A percentile compares a stretch with the other conserved stretches of the same genome.
Conservation (phyloP, 2,113 vertebrate genomes). For the Macroglossus sobrinus region DNA sequence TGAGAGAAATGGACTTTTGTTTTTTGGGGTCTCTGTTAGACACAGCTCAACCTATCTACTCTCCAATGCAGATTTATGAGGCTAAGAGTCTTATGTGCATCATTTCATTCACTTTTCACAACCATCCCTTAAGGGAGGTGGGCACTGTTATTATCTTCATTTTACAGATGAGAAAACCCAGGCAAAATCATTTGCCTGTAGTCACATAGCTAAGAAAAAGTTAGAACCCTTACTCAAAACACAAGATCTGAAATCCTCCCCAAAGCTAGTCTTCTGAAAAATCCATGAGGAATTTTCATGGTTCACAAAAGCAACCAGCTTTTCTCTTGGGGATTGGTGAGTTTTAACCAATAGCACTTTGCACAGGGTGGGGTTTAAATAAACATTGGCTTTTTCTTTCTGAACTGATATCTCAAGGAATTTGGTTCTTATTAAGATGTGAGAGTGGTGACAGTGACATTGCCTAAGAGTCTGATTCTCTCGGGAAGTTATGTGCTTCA, state of each 20-base stretch:
- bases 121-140: rapidly evolving
- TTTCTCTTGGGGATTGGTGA: rapidly evolving
- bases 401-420: too few species aligned
- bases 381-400: too few species aligned
- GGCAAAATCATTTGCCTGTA: rapidly evolving
- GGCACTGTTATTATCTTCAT: rapidly evolving
- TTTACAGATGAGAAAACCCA: not conserved
- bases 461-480: not conserved
- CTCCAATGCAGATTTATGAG: rapidly evolving
- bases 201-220: rapidly evolving
- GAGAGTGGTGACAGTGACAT: rapidly evolving
- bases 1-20: not conserved
- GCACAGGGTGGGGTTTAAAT: not conserved
- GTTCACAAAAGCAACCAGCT: rapidly evolving
- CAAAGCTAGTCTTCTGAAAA: not conserved
- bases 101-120: not conserved
- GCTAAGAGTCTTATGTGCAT: rapidly evolving
- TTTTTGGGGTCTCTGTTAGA: not conserved
- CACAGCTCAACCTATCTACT: rapidly evolving
- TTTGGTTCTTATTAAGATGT: not conserved
- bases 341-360: rapidly evolving
- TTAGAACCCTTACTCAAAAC: not conserved
- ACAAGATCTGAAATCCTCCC: not conserved
- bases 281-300: rapidly evolving
- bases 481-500: rapidly evolving